Percentiles rank a stretch among this genome's conserved stretches.
These are phyloP conservation scores for Babylonia areolata DNA, from an alignment of 1,140 invertebrate species.

Conservation along the genomic window DNA sequence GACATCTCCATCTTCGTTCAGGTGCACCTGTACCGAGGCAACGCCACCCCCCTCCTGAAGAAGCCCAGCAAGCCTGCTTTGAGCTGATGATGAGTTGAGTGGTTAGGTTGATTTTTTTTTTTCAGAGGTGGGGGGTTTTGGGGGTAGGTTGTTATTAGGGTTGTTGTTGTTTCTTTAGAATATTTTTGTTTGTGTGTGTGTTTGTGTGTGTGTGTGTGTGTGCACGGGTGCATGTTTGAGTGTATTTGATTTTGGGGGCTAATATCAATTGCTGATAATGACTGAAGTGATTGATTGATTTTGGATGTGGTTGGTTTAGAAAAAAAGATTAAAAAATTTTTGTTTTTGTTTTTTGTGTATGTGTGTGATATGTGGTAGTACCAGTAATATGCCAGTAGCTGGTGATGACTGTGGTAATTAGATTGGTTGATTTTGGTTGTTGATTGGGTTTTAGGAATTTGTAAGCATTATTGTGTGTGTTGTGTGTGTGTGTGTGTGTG, in stretches of 20 bases:
- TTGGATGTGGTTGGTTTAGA: not conserved
- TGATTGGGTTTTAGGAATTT: too few species aligned
- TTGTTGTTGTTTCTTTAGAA: not conserved
- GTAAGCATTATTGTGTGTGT: too few species aligned
- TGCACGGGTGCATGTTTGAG: not conserved
- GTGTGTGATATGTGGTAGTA: not conserved
- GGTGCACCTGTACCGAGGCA: constrained; percentile 76
- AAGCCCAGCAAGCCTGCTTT: constrained; percentile 29
- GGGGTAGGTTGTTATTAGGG: not conserved
- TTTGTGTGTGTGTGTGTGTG: not conserved
- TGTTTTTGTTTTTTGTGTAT: not conserved
- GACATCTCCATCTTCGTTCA: constrained; percentile 90
- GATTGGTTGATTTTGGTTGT: too few species aligned
- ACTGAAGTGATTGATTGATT: not conserved
- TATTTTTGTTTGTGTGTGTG: not conserved
- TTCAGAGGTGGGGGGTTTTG: too few species aligned
- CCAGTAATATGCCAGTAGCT: not conserved
- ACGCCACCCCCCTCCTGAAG: not conserved
- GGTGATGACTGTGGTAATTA: too few species aligned
- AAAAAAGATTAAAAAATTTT: not conserved
- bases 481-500: too few species aligned
- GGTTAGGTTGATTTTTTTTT: not conserved
- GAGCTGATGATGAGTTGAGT: not conserved
- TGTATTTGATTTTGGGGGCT: too few species aligned
- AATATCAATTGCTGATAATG: too few species aligned